These are phyloP conservation scores for Heliconius ismenius DNA, from an alignment of 2,888 invertebrate genomes.

Conservation along the genomic window DNA sequence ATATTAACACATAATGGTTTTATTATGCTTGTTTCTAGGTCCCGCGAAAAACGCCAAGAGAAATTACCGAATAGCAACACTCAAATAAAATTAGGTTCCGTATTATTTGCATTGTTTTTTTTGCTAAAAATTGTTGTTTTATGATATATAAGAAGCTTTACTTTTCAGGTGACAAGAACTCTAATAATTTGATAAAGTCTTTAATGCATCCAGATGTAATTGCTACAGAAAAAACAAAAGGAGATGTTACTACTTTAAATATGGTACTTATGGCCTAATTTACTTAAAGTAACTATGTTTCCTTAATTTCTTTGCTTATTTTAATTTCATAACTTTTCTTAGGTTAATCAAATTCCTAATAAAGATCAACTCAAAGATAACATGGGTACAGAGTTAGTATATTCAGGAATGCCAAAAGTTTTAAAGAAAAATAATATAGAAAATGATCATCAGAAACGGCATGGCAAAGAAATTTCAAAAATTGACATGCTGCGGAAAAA, in stretches of 20 bases:
- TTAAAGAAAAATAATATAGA: conserved; percentile 9
- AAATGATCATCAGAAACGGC: not conserved
- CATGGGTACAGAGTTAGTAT: not conserved
- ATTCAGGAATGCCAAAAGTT: not conserved
- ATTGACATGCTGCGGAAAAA: conserved; percentile 3
- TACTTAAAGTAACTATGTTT: too few relatives aligned
- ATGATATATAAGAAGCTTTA: not conserved
- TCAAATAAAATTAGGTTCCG: conserved; percentile 44
- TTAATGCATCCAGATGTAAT: not conserved
- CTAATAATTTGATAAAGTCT: not conserved
- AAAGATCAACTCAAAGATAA: not conserved
- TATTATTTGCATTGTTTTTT: not conserved
- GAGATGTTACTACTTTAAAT: not conserved
- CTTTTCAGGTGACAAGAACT: conserved; percentile 1
- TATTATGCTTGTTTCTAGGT: conserved; percentile 50
- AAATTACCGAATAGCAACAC: conserved; percentile 46
- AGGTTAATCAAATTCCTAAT: not conserved
- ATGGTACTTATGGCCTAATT: not conserved
- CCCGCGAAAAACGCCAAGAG: conserved; percentile 66
- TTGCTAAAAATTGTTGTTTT: not conserved
- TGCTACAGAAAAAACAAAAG: conserved; percentile 11
- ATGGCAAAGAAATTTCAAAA: not conserved
- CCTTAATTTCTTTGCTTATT: not conserved
- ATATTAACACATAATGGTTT: too few relatives aligned
- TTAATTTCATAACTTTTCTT: not conserved